Evolutionary conservation across 2,113 vertebrate species (phyloP), one percentile per base, ranked within the genome.

Genomic region (Hemicordylus capensis): DNA sequence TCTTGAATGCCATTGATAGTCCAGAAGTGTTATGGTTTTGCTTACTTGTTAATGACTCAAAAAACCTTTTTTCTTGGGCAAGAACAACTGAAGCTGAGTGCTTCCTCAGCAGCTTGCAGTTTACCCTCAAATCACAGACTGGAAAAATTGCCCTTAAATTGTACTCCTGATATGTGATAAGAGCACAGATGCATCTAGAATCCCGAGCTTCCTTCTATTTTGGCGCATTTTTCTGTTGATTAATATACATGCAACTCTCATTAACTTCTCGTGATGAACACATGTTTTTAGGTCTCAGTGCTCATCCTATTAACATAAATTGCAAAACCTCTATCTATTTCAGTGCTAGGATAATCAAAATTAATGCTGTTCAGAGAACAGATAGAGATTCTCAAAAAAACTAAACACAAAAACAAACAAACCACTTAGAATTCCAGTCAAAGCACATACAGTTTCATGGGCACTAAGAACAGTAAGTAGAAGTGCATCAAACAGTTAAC

Each of bases 341-440:
- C 61, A 82, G 66, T 58, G 3, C 42, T 4, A 15, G 69, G 37
- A 72, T n/a, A 56, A 76, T 9, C 1, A 19, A 0, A 0, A 12
- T 85, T 56, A 72, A 54, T 37, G 0, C 28, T 1, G 44, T 9
- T 6, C 6, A 7, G 80, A 91, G 37, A 11, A 2, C 75, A 59
- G 5, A 28, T 78, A 63, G n/a, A n/a, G n/a, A n/a, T 28, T 56
- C 39, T 79, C 26, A 12, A 78, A 37, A 28, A 59, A 58, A 24
- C 19, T 79, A 34, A 12, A 61, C 56, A 28, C 56, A 58, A 4
- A 28, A 15, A 56, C 39, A 78, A 39, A 67, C 11, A 42, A 24
- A 80, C 37, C 44, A 44, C 58, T 42, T 61, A 69, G 64, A 37
- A 75, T 75, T n/a, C n/a, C 58, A 75, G 4, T 28, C n/a, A 34